phyloP scores from a whole-genome alignment of 2,113 vertebrate species.

The Sylvietta virens region DNA sequence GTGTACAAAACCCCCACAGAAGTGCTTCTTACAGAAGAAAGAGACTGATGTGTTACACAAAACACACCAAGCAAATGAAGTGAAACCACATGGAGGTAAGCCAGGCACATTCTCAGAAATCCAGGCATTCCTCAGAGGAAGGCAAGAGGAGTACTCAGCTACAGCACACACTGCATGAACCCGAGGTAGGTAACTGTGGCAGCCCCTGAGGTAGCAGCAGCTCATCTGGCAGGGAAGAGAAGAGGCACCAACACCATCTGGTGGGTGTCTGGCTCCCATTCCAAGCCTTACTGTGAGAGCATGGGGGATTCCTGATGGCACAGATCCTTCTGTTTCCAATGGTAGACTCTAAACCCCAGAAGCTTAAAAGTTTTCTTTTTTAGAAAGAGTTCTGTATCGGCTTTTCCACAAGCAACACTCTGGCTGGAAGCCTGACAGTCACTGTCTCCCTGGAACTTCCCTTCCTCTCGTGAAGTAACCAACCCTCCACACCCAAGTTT shows the following conservation, averaged over 20 bases:
- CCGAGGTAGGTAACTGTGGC: rapidly evolving
- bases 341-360: not conserved
- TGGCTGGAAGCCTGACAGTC: not conserved
- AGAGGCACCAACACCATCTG: not conserved
- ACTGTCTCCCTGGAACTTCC: not conserved
- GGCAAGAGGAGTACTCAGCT: not conserved
- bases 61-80: not conserved
- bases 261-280: not conserved
- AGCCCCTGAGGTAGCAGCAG: not conserved
- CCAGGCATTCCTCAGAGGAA: not conserved
- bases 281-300: not conserved
- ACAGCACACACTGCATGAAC: not conserved
- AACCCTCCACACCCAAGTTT: not conserved
- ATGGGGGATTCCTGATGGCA: not conserved
- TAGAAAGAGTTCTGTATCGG: not conserved
- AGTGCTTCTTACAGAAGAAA: no score
- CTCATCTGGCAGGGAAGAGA: not conserved
- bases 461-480: not conserved
- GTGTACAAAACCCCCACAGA: not conserved
- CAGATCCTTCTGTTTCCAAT: not conserved
- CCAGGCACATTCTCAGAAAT: not conserved
- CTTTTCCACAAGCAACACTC: not conserved
- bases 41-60: not conserved
- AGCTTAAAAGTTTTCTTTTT: not conserved
- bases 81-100: rapidly evolving